These are phyloP conservation scores for Tillus elongatus DNA, from an alignment of 2,888 invertebrate genomes.

Conservation along the genomic window DNA sequence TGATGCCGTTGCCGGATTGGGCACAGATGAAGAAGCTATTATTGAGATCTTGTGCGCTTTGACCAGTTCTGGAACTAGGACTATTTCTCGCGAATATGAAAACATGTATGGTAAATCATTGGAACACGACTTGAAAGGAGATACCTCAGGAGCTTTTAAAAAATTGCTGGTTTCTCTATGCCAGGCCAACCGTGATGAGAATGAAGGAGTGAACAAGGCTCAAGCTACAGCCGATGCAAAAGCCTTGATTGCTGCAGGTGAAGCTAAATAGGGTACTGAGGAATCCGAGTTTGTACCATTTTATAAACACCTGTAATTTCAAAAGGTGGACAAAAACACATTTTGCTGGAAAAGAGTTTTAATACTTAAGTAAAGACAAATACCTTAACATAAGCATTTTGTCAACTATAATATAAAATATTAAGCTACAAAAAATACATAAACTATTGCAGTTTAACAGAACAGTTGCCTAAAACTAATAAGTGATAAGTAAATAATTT, in stretches of 20 bases:
- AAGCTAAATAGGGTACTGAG: too few relatives aligned
- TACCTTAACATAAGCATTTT: too few relatives aligned
- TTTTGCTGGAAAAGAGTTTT: too few relatives aligned
- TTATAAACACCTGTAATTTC: too few relatives aligned
- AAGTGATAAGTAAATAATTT: too few relatives aligned
- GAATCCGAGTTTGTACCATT: too few relatives aligned
- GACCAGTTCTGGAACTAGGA: constrained; percentile 80
- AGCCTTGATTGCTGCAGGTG: constrained; percentile 62
- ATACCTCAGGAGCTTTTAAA: constrained; percentile 94
- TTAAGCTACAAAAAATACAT: too few relatives aligned
- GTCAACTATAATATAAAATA: too few relatives aligned
- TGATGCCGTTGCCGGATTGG: constrained; percentile 76
- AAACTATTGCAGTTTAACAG: too few relatives aligned
- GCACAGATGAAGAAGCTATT: constrained; percentile 84
- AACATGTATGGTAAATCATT: constrained; percentile 69
- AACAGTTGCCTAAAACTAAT: too few relatives aligned
- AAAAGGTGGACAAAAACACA: too few relatives aligned
- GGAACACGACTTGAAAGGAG: constrained; percentile 80
- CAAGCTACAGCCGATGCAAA: constrained; percentile 77
- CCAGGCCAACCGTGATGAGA: constrained; percentile 79
- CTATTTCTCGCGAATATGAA: constrained; percentile 76
- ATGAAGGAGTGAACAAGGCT: constrained; percentile 72
- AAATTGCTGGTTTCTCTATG: constrained; percentile 76
- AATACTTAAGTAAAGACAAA: too few relatives aligned
- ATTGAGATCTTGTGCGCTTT: constrained; percentile 88